Evolutionary conservation across 2,797 vertebrate species (phyloP).

Genomic region (Gadopsis marmoratus): DNA sequence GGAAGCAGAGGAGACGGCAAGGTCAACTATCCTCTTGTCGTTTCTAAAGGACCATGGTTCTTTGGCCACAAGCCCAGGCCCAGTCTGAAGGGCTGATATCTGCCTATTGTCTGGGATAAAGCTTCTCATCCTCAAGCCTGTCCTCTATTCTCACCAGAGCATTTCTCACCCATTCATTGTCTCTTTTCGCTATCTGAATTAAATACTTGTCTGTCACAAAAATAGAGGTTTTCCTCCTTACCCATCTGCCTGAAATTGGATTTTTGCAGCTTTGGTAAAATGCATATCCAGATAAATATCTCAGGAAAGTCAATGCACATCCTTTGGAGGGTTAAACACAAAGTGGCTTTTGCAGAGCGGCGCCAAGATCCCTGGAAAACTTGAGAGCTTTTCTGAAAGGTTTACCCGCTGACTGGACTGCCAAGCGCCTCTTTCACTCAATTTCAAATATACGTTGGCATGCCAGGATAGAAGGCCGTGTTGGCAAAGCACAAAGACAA

Average conservation of each 20-base stretch:
- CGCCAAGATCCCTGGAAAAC: slow-evolving; percentile 67
- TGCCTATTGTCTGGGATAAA: slow-evolving; percentile 70
- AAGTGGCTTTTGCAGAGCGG: slow-evolving; percentile 55
- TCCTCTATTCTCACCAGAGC: slow-evolving; percentile 58
- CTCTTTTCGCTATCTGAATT: slow-evolving; percentile 57
- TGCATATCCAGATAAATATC: slow-evolving; percentile 68
- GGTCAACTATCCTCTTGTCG: slow-evolving; percentile 72
- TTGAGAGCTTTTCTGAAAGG: slow-evolving; percentile 63
- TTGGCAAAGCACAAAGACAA: slow-evolving; percentile 30
- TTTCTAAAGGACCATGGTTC: slow-evolving; percentile 55
- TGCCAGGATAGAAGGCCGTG: slow-evolving; percentile 55
- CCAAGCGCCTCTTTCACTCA: slow-evolving; percentile 47
- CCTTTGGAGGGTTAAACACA: slow-evolving; percentile 40
- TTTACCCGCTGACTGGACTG: slow-evolving; percentile 48
- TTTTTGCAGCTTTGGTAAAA: slow-evolving; percentile 56
- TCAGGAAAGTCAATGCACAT: slow-evolving; percentile 64
- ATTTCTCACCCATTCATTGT: slow-evolving; percentile 66
- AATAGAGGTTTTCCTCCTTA: slow-evolving; percentile 30
- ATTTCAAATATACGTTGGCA: slow-evolving; percentile 47
- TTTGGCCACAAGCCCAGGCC: slow-evolving; percentile 67
- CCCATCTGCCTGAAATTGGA: slow-evolving; percentile 26
- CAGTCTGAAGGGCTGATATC: slow-evolving; percentile 66
- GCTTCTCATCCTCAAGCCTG: slow-evolving; percentile 66
- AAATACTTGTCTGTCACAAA: slow-evolving; percentile 48
- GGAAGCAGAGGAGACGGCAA: slow-evolving; percentile 64